Evolutionary conservation across 1,140 invertebrate genomes (phyloP), one percentile per base, ranked within the genome.

Genomic region (Drosophila serrata): DNA sequence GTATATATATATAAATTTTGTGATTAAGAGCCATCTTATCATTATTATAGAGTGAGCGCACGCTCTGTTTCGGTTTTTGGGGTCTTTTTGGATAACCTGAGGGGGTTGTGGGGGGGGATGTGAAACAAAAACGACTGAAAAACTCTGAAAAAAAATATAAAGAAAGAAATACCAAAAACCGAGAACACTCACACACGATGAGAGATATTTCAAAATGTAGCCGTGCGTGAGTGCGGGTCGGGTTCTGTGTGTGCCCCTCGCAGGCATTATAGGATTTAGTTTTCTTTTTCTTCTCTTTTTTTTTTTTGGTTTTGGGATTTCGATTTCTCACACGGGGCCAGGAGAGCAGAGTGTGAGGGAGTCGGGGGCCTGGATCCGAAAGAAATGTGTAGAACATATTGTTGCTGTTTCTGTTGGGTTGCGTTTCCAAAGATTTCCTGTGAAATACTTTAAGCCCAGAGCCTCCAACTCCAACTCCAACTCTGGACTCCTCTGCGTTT

Each of bases 1-100:
- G n/a, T 37, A 37, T n/a, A 15, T 19, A 8, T 53, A 88, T 92
- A 92, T 92, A 92, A 82, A 92, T 92, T 92, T 91, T 90, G 90
- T 92, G 91, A 92, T 92, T 92, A 92, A 92, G 91, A 92, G 91
- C 87, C 91, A 86, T 91, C 91, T 92, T 92, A 92, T 92, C 91
- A 92, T 92, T 92, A 92, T 92, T 92, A 92, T 92, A 91, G 90
- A 90, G 86, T 90, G 74, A 78, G 86, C 86, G 86, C 85, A 88
- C 84, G 84, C 84, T 88, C 80, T 64, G 63, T 45, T 53, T 53
- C 62, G 65, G 57, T 39, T 55, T 39, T 8, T 4, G n/a, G 42
- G 46, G 59, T 42, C 27, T 61, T 37, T 22, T 13, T 55, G 75
- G 39, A 43, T 57, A 46, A 31, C 56, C 35, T 37, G 46, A 59